A percentile compares a stretch with the other conserved stretches of the same genome.
These are phyloP conservation scores for Anthonomus grandis DNA, from an alignment of 1,140 invertebrate genomes.

Conservation along the genomic window DNA sequence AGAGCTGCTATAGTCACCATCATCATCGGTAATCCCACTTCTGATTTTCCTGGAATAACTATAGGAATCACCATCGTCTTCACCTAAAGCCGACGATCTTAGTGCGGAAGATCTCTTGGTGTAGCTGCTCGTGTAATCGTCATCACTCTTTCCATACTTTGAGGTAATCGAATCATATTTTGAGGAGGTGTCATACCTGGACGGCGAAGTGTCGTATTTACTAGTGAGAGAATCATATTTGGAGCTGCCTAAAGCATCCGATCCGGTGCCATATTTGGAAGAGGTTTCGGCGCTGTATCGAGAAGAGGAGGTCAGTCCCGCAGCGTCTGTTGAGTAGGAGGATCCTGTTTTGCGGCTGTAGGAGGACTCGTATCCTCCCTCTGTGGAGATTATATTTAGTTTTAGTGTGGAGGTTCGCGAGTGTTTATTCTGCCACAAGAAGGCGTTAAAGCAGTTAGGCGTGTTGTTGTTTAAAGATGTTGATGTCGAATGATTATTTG, in stretches of 20 bases:
- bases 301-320: constrained; percentile 32
- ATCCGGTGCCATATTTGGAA: constrained; percentile 28
- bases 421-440: no score
- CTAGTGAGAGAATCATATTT: constrained; percentile 15
- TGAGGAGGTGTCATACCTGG: constrained; percentile 29
- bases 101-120: constrained; percentile 19
- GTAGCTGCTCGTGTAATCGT: constrained; percentile 31
- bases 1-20: constrained; percentile 21
- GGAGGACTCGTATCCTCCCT: constrained; percentile 40
- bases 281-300: constrained; percentile 26
- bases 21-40: constrained; percentile 23
- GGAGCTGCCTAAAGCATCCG: constrained; percentile 26
- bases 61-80: constrained; percentile 27
- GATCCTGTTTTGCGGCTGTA: constrained; percentile 34
- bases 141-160: constrained; percentile 32
- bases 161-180: constrained; percentile 36
- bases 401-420: no score
- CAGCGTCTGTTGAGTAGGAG: constrained; percentile 32
- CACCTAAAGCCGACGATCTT: constrained; percentile 15
- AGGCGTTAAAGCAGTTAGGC: no score
- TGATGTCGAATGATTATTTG: no score
- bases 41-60: constrained; percentile 33
- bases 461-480: no score
- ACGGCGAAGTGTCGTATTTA: constrained; percentile 19
- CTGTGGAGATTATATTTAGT: constrained; percentile 38